Conservation (phyloP, 37 sponge, comb jelly and placozoan genomes). For the Beroe ovata region DNA sequence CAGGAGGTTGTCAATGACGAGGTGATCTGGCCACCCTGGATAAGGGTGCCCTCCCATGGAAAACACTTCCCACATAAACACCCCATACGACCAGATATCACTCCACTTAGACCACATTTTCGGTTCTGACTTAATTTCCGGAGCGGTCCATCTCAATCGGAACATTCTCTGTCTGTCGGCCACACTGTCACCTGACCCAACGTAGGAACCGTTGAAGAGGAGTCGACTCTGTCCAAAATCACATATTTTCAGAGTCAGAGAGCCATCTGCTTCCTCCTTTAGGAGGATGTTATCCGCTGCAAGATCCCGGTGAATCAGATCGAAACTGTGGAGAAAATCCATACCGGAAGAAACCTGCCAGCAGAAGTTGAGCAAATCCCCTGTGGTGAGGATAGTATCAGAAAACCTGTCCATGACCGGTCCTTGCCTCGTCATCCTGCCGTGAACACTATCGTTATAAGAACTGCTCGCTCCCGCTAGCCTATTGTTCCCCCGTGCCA, state of each 20-base stretch:
- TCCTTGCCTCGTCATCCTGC: constrained; percentile 25
- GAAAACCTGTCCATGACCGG: constrained; percentile 1
- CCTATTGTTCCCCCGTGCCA: background rate
- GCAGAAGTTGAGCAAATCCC: constrained; percentile 18
- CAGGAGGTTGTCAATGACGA: constrained; percentile 21
- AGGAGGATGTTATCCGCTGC: constrained; percentile 47
- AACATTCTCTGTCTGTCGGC: constrained; percentile 43
- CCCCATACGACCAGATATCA: constrained; percentile 38
- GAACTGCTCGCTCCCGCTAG: background rate
- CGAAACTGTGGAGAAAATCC: constrained; percentile 61
- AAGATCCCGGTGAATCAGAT: constrained; percentile 43
- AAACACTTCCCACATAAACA: constrained; percentile 51
- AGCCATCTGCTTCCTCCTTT: background rate
- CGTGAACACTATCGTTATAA: constrained; percentile 58
- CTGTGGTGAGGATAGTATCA: constrained; percentile 11
- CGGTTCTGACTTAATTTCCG: constrained; percentile 40
- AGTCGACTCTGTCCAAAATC: constrained; percentile 55
- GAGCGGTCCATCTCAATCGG: constrained; percentile 56
- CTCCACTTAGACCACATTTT: constrained; percentile 43
- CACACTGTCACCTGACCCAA: constrained; percentile 29
- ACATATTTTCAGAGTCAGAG: constrained; percentile 20
- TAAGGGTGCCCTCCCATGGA: constrained; percentile 54
- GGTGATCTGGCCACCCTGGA: constrained; percentile 45
- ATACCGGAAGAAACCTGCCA: constrained; percentile 42
- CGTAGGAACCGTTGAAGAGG: constrained; percentile 13